A percentile compares a stretch with the other conserved stretches of the same genome.
phyloP scores from a whole-genome alignment of 2,888 invertebrate genomes.

The Neuroscelio doddi region DNA sequence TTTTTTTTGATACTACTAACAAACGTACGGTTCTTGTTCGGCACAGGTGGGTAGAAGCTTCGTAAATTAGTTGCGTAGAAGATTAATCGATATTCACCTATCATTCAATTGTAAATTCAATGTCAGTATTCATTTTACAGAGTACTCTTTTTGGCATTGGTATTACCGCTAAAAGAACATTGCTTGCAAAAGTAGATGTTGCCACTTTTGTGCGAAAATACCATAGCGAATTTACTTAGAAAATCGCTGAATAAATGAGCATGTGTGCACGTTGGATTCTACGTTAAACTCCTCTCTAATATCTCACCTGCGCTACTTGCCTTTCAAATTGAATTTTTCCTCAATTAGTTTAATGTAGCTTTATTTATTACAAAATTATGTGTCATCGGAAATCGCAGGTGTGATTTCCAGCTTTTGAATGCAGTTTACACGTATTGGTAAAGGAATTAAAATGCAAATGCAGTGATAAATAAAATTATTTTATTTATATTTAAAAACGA shows the following conservation, averaged over 20 bases:
- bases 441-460: not conserved
- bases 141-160: constrained; percentile 1
- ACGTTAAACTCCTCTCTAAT: constrained; percentile 1
- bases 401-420: constrained; percentile 4
- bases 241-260: constrained; percentile 18
- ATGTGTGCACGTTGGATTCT: constrained; percentile 29
- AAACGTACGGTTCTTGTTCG: constrained; percentile 58
- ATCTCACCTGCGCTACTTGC: not conserved
- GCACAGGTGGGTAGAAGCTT: constrained; percentile 60
- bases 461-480: not conserved
- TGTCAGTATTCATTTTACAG: too few species aligned
- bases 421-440: not conserved
- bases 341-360: too few species aligned
- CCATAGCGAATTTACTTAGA: not conserved
- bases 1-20: constrained; percentile 62
- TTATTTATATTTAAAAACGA: not conserved
- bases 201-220: not conserved
- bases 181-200: constrained; percentile 8
- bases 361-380: too few species aligned
- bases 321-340: too few species aligned
- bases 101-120: constrained; percentile 9
- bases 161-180: too few species aligned
- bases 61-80: not conserved
- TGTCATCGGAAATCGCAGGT: not conserved
- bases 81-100: not conserved